These are phyloP conservation scores for Leptinotarsa peninsularis DNA, from an alignment of 2,888 invertebrate genomes.

Conservation along the genomic window DNA sequence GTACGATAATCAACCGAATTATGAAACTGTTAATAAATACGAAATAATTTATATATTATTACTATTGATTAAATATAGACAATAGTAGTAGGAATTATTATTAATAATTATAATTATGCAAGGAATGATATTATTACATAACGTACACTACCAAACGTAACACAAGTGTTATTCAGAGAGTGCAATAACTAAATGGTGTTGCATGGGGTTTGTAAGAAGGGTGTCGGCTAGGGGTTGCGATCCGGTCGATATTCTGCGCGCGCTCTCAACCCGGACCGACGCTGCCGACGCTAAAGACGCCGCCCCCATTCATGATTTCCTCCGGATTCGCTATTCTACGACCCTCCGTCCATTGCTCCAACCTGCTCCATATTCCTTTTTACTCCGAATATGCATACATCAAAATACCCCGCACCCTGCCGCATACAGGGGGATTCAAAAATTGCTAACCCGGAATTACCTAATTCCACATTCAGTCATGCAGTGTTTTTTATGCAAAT, in stretches of 20 bases:
- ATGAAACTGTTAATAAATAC: constrained; percentile 63
- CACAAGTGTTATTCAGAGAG: constrained; percentile 74
- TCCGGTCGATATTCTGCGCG: constrained; percentile 66
- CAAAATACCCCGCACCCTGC: constrained; percentile 14
- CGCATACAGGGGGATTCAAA: not conserved
- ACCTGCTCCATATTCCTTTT: constrained; percentile 28
- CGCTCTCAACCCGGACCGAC: constrained; percentile 59
- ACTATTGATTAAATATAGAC: constrained; percentile 67
- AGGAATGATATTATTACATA: constrained; percentile 69
- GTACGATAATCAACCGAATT: constrained; percentile 64
- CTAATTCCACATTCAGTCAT: no score
- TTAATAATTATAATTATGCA: constrained; percentile 68
- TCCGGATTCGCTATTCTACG: constrained; percentile 2
- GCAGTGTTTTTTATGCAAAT: no score
- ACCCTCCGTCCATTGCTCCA: constrained; percentile 25
- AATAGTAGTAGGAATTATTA: constrained; percentile 67
- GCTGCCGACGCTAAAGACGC: constrained; percentile 51
- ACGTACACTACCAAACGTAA: constrained; percentile 73
- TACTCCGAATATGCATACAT: constrained; percentile 21
- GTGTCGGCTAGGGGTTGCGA: constrained; percentile 68
- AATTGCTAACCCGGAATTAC: not conserved
- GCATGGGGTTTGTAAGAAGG: constrained; percentile 67
- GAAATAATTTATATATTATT: constrained; percentile 65
- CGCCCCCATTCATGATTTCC: constrained; percentile 29
- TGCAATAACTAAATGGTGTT: constrained; percentile 74